A percentile compares a stretch with the other conserved stretches of the same genome.
Conservation (phyloP, 2,888 invertebrate genomes). For the Podabrus alpinus region DNA sequence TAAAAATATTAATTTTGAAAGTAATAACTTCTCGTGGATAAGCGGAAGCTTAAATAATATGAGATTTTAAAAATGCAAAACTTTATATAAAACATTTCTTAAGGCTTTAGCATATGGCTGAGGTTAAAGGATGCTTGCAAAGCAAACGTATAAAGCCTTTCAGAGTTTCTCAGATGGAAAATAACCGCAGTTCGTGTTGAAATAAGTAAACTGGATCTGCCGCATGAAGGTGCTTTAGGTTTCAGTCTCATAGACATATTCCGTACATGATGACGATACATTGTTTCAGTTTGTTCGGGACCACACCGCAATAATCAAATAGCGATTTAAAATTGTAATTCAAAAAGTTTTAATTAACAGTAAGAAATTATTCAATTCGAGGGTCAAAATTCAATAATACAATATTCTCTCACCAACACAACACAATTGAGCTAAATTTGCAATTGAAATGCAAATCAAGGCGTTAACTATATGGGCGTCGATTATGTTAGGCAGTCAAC, state of each 20-base stretch:
- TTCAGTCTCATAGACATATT: neutral
- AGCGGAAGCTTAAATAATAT: neutral
- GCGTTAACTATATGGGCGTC: neutral
- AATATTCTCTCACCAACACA: neutral
- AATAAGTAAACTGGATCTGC: conserved; percentile 36
- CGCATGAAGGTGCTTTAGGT: conserved; percentile 5
- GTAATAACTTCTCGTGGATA: neutral
- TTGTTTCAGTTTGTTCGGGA: neutral
- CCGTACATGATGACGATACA: neutral
- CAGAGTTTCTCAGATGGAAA: conserved; percentile 38
- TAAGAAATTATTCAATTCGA: neutral
- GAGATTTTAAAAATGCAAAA: neutral
- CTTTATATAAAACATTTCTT: neutral
- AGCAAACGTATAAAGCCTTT: conserved; percentile 37
- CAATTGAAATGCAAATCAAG: conserved; percentile 22
- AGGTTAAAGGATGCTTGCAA: conserved; percentile 11
- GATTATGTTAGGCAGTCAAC: conserved; percentile 16
- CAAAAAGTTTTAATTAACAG: neutral
- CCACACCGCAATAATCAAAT: neutral
- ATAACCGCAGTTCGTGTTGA: conserved; percentile 35
- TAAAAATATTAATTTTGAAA: neutral
- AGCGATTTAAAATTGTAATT: neutral
- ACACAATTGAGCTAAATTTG: conserved; percentile 12
- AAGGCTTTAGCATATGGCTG: conserved; percentile 4
- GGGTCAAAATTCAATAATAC: neutral